Conservation (phyloP, 2,113 vertebrate species). For the Phoxinus phoxinus region DNA sequence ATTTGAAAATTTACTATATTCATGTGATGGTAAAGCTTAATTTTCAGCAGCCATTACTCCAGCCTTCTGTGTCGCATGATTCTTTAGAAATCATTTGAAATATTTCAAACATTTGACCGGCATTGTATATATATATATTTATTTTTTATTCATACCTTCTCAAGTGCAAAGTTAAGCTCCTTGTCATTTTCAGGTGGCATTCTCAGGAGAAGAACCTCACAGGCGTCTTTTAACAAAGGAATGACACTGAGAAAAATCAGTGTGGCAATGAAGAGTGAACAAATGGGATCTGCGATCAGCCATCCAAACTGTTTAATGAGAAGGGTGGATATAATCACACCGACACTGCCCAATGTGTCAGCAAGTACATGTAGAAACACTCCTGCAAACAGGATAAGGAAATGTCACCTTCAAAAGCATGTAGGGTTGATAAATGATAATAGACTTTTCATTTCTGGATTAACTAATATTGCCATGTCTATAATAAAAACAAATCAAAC, state of each 20-base stretch:
- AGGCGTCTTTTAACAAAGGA: constrained; percentile 93
- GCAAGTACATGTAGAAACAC: constrained; percentile 96
- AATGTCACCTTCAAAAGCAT: not conserved
- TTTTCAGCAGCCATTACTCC: too few relatives aligned
- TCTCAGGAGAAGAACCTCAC: constrained; percentile 91
- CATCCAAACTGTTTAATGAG: constrained; percentile 98
- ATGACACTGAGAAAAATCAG: constrained; percentile 97
- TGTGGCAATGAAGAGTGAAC: constrained; percentile 94
- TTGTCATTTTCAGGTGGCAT: constrained; percentile 89
- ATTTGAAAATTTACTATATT: too few relatives aligned
- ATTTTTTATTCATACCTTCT: constrained; percentile 82
- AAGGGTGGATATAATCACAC: constrained; percentile 95
- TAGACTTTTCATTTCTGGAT: not conserved
- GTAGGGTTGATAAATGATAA: not conserved
- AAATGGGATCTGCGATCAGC: constrained; percentile 96
- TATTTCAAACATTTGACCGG: not conserved
- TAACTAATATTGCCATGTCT: not conserved
- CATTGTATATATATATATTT: not conserved
- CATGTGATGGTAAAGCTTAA: too few relatives aligned
- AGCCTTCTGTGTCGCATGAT: too few relatives aligned
- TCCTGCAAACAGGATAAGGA: constrained; percentile 72
- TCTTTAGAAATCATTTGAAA: not conserved
- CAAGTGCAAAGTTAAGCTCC: constrained; percentile 87
- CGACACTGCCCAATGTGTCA: constrained; percentile 95
- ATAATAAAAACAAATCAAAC: not conserved